Conservation (phyloP, 2,113 vertebrate genomes). For the Aythya baeri region DNA sequence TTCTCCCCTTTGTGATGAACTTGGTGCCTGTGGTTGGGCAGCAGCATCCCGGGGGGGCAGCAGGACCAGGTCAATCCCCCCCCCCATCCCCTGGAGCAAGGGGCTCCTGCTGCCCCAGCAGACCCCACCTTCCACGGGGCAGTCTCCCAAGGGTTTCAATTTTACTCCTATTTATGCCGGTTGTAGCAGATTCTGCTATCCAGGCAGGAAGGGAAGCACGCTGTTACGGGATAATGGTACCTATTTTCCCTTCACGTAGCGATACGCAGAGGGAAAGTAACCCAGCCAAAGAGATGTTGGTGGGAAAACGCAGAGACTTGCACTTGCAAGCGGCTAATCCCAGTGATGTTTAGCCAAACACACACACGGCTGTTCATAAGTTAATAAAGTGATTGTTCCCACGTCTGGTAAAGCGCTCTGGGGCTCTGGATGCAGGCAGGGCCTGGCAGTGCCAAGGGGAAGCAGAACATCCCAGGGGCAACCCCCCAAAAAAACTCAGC, state of each 20-base stretch:
- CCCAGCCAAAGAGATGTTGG: neutral
- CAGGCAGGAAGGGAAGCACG: rapidly evolving
- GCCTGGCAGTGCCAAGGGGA: neutral
- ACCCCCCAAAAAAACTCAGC: neutral
- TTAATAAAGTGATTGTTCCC: neutral
- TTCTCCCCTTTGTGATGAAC: neutral
- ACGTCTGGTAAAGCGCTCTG: rapidly evolving
- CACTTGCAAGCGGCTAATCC: neutral
- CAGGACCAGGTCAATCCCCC: no score
- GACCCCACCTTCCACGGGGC: neutral
- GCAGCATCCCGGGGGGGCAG: no score
- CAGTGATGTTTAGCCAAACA: rapidly evolving
- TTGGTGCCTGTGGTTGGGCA: neutral
- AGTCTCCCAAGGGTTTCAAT: neutral
- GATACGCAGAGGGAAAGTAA: neutral
- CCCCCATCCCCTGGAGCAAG: neutral
- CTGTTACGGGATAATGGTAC: neutral
- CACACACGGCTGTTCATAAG: rapidly evolving
- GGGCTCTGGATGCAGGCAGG: neutral
- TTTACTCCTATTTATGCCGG: neutral
- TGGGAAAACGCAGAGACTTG: neutral
- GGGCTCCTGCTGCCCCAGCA: neutral
- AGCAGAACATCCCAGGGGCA: rapidly evolving
- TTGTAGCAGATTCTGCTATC: neutral
- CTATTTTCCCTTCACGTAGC: neutral